Base-by-base conservation (phyloP, 2,113 vertebrate species). In the Ascaphus truei region DNA sequence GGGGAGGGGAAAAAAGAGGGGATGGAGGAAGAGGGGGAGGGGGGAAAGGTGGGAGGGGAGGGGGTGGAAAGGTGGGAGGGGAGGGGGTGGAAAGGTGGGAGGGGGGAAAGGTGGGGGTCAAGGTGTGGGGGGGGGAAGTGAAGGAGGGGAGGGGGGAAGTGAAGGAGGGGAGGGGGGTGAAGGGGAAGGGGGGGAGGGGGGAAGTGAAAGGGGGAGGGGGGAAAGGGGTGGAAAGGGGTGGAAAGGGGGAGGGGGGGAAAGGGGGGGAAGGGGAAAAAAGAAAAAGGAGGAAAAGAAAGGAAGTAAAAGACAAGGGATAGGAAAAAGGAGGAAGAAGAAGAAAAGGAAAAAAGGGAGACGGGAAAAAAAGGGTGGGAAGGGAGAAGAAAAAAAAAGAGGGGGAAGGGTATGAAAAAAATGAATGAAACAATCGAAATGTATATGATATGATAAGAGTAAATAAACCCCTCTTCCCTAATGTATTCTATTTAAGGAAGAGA, bases 71-170 rank as follows among this genome's bases (percentile, higher is more conserved):
- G 25, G 23, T 41, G 71, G 36, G 25, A 10, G 9, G 11, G 30
- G 26, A 20, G 57, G 37, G 27, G 51, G 43, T 9, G 58, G 34
- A 52, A 48, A 69, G 68, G 37, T 62, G 63, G 31, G 53, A 4
- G 1, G 4, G 12, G 71, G 26, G 51, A 18, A 23, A 55, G 43
- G 62, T 58, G 61, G 72, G 41, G 66, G 64, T 23, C 37, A 37
- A 15, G 37, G 37, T 9, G n/a, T 9, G n/a, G n/a, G 37, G n/a
- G 4, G n/a, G 37, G 4, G 37, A 7, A 3, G 13, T 9, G 37
- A 15, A 15, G 11, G 4, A 39, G 37, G 37, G 4, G n/a, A 15
- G n/a, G 11, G 4, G 4, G n/a, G 37, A 3, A 39, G 37, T 9
- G 37, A 3, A 15, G n/a, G 4, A 39, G 13, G 37, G 4, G 11